Evolutionary conservation across 2,888 invertebrate species (phyloP), one percentile per base, ranked within the genome.

Genomic region (Amaurobius ferox): DNA sequence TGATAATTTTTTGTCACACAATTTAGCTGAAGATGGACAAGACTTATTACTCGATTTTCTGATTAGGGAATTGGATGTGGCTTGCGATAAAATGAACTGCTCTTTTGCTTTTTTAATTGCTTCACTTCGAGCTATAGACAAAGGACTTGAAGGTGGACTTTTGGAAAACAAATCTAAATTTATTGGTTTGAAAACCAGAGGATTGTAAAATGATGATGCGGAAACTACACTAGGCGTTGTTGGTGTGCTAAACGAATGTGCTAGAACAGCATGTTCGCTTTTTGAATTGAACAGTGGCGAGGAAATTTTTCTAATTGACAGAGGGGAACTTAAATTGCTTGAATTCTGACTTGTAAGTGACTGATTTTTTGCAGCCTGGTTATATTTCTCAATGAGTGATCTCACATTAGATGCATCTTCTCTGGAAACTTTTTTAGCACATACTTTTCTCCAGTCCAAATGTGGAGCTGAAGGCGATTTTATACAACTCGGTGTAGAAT

Each of bases 401-500:
- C 70, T 73, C 0, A 87, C 87, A 55, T 83, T 87, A 5, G 83
- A 74, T 9, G 87, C 74, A 26, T 80, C 80, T 32, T 70, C 70
- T 61, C 62, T 39, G 2, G 79, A 86, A 28, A 86, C 29, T 26
- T 79, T 86, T 44, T 86, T 86, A 6, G 79, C 71, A 29, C 79
- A 76, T 0, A 48, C 62, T 71, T 86, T 86, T 19, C 72, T 26
- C 86, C 86, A 86, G 40, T 86, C 86, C n/a, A 86, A 28, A 0
- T 86, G 86, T 0, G 86, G 86, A 0, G 86, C 86, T n/a, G 86
- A 86, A 0, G 86, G 74, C 0, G 86, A 86, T 70, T 86, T 86
- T 29, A 79, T 35, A 23, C 79, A 86, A 30, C 55, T 40, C 5
- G 80, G n/a, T n/a, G 9, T 1, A 0, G 44, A 11, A 1, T n/a